These are phyloP conservation scores for Agrochola lychnidis DNA, from an alignment of 2,888 invertebrate genomes.

Conservation along the genomic window DNA sequence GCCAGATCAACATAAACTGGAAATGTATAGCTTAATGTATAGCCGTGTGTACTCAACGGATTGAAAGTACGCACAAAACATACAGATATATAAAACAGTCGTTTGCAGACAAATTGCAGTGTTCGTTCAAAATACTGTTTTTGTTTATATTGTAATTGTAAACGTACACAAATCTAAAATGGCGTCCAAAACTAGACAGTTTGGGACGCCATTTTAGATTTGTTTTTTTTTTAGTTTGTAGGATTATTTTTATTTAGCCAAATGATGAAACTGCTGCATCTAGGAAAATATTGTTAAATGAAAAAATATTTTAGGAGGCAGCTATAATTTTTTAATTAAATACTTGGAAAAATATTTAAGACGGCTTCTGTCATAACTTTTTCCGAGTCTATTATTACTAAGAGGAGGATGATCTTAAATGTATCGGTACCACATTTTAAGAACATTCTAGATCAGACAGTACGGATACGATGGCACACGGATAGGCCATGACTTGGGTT, in stretches of 20 bases:
- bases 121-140: background rate
- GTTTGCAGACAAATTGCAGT: conserved; percentile 18
- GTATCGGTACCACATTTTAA: background rate
- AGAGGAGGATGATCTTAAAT: too few species aligned
- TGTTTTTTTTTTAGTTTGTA: background rate
- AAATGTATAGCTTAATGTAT: too few species aligned
- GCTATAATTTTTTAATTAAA: background rate
- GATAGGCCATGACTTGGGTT: background rate
- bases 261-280: background rate
- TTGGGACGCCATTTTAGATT: conserved; percentile 6
- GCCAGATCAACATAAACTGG: too few species aligned
- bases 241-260: background rate
- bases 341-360: too few species aligned
- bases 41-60: background rate
- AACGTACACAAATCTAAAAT: too few species aligned
- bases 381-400: background rate
- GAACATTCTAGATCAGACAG: background rate
- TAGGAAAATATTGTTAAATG: background rate
- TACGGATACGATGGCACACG: background rate
- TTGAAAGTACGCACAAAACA: conserved; percentile 7
- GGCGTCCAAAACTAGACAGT: too few species aligned
- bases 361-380: background rate
- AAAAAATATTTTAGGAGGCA: background rate
- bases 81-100: conserved; percentile 14
- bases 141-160: conserved; percentile 22